These are phyloP conservation scores for Phacellophora camtschatica DNA, from an alignment of 30 jellyfish, hydroid and myxozoan genomes.

Conservation along the genomic window DNA sequence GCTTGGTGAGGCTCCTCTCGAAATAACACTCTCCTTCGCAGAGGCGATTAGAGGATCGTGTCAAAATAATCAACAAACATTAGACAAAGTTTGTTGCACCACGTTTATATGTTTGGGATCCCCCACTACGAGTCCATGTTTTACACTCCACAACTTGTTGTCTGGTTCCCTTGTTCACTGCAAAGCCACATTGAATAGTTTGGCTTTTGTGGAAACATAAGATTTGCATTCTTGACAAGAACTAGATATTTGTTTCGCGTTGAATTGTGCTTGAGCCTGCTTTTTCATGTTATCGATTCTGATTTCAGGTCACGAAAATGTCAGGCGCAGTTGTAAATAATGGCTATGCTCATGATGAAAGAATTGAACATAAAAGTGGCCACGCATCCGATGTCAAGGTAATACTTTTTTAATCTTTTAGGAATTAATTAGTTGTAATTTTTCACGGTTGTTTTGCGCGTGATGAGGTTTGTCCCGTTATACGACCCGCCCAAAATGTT, in stretches of 20 bases:
- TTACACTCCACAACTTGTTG: no score
- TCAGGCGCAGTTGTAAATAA: slow-evolving; percentile 44
- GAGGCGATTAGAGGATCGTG: no score
- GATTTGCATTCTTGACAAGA: not conserved
- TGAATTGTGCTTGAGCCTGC: not conserved
- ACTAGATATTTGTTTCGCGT: not conserved
- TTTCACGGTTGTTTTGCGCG: no score
- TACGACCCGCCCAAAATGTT: no score
- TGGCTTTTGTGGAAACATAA: not conserved
- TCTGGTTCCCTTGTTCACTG: no score
- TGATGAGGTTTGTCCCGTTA: no score
- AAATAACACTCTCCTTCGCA: no score
- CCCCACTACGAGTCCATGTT: no score
- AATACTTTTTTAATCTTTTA: not conserved
- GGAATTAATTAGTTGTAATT: not conserved
- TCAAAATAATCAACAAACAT: no score
- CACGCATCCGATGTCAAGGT: not conserved
- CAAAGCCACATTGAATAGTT: not conserved
- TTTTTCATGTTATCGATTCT: not conserved
- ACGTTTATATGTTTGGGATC: no score
- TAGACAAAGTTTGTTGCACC: no score
- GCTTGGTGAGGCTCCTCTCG: no score
- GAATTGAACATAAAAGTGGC: not conserved
- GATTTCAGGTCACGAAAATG: slow-evolving; percentile 22
- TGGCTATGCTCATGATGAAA: slow-evolving; percentile 15